A percentile compares a stretch with the other conserved stretches of the same genome.
Evolutionary conservation across 2,888 invertebrate species (phyloP).

Genomic region (Brachyptera risi): DNA sequence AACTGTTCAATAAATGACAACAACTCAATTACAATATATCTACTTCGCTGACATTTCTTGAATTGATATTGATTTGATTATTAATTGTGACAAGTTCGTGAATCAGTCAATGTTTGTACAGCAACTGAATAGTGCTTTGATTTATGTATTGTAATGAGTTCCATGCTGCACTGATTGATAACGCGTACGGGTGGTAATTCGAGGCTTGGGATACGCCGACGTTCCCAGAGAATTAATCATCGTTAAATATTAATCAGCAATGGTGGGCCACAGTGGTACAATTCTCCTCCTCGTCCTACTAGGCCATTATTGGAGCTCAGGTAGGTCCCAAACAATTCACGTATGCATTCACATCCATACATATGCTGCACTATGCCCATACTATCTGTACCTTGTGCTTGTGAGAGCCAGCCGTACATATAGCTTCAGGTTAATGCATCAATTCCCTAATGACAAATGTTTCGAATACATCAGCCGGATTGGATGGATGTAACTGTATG

Average conservation of each 20-base stretch:
- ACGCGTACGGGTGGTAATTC: neutral
- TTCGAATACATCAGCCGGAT: slow-evolving; percentile 8
- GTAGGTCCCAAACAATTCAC: no score
- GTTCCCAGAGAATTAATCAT: neutral
- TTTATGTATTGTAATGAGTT: slow-evolving; percentile 4
- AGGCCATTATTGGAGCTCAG: neutral
- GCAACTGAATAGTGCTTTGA: slow-evolving; percentile 10
- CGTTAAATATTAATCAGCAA: slow-evolving; percentile 7
- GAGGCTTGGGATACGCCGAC: neutral
- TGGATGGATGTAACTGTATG: slow-evolving; percentile 2
- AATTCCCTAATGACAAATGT: slow-evolving; percentile 14
- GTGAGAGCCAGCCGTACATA: no score
- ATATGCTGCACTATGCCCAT: no score
- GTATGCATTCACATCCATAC: no score
- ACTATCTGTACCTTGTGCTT: no score
- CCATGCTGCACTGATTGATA: slow-evolving; percentile 12
- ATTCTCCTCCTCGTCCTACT: slow-evolving; percentile 1
- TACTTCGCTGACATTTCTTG: neutral
- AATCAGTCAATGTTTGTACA: neutral
- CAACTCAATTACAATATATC: neutral
- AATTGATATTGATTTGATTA: neutral
- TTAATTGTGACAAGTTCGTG: neutral
- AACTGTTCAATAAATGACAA: no score
- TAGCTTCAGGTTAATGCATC: no score
- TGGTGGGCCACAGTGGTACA: neutral